phyloP scores from a whole-genome alignment of 2,113 vertebrate species.

The Sinosuthora webbiana region DNA sequence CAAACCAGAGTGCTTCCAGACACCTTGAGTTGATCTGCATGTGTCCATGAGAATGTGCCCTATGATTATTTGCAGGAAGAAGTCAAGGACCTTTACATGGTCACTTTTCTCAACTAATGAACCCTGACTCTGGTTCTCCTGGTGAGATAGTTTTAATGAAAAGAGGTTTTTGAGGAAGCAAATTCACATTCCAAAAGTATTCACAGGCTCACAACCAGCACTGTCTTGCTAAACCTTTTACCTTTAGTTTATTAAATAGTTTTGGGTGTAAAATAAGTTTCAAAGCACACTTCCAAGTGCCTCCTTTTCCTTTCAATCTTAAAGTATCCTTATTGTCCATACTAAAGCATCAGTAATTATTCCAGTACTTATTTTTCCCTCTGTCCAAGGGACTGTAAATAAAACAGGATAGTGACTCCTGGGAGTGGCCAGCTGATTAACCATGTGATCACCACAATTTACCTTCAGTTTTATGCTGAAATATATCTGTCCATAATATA shows the following conservation, averaged over 20 bases:
- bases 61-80: background rate
- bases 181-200: background rate
- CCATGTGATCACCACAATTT: background rate
- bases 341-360: background rate
- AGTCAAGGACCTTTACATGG: background rate
- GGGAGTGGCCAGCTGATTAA: background rate
- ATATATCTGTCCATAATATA: background rate
- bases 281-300: background rate
- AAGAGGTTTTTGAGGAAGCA: background rate
- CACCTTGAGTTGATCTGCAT: background rate
- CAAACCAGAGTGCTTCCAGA: background rate
- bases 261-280: background rate
- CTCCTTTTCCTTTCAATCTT: background rate
- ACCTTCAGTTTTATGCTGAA: background rate
- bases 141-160: background rate
- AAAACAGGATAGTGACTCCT: background rate
- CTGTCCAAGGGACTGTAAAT: background rate
- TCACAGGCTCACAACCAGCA: background rate
- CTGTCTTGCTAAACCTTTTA: background rate
- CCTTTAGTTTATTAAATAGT: background rate
- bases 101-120: background rate
- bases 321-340: background rate
- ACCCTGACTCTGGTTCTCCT: background rate
- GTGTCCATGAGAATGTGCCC: background rate
- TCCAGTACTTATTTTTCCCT: background rate